Percentiles rank a stretch among this genome's conserved stretches.
phyloP scores from a whole-genome alignment of 2,888 invertebrate species.

The Drosophila falleni region DNA sequence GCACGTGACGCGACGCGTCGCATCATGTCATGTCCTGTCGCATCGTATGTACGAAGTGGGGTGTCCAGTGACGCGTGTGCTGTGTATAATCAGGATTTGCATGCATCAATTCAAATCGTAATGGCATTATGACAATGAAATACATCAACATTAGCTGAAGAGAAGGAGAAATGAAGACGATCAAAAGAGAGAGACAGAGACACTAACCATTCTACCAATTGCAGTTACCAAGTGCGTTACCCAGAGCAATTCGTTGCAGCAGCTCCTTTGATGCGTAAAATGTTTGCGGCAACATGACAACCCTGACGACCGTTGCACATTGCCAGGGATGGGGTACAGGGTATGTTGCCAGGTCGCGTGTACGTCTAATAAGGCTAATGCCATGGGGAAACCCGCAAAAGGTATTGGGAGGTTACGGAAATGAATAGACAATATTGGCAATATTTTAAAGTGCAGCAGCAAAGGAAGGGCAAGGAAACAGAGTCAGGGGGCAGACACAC shows the following conservation, averaged over 20 bases:
- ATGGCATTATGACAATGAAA: slow-evolving; percentile 60
- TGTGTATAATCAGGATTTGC: slow-evolving; percentile 78
- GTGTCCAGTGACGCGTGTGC: slow-evolving; percentile 73
- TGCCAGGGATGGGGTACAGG: slow-evolving; percentile 31
- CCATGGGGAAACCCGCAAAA: slow-evolving; percentile 34
- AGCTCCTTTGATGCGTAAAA: slow-evolving; percentile 70
- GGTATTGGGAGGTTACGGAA: slow-evolving; percentile 48
- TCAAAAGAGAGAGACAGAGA: not conserved
- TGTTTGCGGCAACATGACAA: slow-evolving; percentile 65
- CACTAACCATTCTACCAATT: not conserved
- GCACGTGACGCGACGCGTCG: slow-evolving; percentile 61
- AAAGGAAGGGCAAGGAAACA: not conserved
- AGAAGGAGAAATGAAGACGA: slow-evolving; percentile 8
- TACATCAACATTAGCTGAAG: slow-evolving; percentile 51
- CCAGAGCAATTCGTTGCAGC: slow-evolving; percentile 63
- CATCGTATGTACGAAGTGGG: slow-evolving; percentile 29
- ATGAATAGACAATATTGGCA: slow-evolving; percentile 76
- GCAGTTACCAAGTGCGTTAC: slow-evolving; percentile 7
- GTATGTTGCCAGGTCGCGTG: slow-evolving; percentile 59
- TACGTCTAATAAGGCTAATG: slow-evolving; percentile 79
- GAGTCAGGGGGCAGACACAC: slow-evolving; percentile 52
- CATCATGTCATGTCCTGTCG: slow-evolving; percentile 15
- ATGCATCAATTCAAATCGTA: slow-evolving; percentile 72
- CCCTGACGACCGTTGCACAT: slow-evolving; percentile 77
- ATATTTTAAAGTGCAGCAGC: slow-evolving; percentile 78